A percentile compares a stretch with the other conserved stretches of the same genome.
Evolutionary conservation across 2,888 invertebrate genomes (phyloP).

Genomic region (Ommatoiulus sabulosus): DNA sequence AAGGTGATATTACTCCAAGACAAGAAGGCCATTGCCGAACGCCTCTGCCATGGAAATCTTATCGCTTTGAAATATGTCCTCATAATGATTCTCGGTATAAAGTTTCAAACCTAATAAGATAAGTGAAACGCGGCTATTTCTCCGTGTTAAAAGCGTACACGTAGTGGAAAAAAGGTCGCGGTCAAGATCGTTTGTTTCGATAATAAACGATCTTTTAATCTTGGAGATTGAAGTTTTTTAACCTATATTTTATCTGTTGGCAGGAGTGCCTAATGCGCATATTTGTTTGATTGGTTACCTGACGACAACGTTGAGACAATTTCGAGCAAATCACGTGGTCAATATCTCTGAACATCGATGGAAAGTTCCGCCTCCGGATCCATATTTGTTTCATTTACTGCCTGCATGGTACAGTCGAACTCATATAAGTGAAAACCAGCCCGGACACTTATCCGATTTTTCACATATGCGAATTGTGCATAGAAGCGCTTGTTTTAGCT

Average conservation of each 20-base stretch:
- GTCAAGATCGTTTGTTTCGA: constrained; percentile 22
- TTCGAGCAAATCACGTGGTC: no score
- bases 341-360: no score
- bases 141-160: neutral
- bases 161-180: neutral
- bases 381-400: no score
- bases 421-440: no score
- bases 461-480: no score
- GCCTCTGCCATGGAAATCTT: neutral
- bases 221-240: constrained; percentile 5
- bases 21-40: constrained; percentile 37
- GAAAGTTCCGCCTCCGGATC: no score
- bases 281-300: neutral
- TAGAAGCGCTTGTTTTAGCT: no score
- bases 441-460: no score
- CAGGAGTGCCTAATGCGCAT: neutral
- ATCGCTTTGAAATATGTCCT: neutral
- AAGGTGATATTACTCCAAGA: constrained; percentile 30
- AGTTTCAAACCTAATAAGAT: constrained; percentile 12
- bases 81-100: constrained; percentile 35
- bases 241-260: neutral
- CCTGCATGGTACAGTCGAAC: no score
- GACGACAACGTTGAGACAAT: neutral
- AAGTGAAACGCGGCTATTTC: neutral
- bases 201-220: neutral